phyloP scores from a whole-genome alignment of 2,888 invertebrate species.

The Saturnia japonica region DNA sequence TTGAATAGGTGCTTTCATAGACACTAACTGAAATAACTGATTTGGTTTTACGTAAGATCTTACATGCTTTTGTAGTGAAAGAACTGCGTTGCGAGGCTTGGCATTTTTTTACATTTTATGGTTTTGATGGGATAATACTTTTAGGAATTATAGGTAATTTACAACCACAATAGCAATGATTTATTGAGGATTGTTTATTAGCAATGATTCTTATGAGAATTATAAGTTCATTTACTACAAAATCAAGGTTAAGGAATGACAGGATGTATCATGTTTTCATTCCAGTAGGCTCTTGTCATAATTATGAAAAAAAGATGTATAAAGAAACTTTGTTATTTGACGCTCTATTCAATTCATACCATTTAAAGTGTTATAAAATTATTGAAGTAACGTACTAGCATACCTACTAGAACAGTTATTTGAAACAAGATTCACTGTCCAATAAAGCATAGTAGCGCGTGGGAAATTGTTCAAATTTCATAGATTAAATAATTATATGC shows the following conservation, averaged over 20 bases:
- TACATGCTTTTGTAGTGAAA: too few species aligned
- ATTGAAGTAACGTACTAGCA: background rate
- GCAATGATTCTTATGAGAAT: background rate
- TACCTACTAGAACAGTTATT: background rate
- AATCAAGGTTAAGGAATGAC: background rate
- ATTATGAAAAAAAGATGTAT: background rate
- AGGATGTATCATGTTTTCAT: background rate
- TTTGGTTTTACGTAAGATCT: too few species aligned
- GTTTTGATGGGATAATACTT: too few species aligned
- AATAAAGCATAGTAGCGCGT: background rate
- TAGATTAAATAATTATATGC: background rate
- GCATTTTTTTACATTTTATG: too few species aligned
- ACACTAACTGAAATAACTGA: too few species aligned
- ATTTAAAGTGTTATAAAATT: background rate
- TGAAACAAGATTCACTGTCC: background rate
- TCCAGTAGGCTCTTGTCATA: background rate
- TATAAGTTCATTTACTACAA: background rate
- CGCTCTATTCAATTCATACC: background rate
- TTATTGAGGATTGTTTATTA: too few species aligned
- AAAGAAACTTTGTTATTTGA: background rate
- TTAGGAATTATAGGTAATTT: too few species aligned
- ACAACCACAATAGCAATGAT: too few species aligned
- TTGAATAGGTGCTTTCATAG: too few species aligned
- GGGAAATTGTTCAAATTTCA: background rate
- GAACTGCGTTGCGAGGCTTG: too few species aligned